Conservation (phyloP, 2,113 vertebrate genomes). For the Podiceps cristatus region DNA sequence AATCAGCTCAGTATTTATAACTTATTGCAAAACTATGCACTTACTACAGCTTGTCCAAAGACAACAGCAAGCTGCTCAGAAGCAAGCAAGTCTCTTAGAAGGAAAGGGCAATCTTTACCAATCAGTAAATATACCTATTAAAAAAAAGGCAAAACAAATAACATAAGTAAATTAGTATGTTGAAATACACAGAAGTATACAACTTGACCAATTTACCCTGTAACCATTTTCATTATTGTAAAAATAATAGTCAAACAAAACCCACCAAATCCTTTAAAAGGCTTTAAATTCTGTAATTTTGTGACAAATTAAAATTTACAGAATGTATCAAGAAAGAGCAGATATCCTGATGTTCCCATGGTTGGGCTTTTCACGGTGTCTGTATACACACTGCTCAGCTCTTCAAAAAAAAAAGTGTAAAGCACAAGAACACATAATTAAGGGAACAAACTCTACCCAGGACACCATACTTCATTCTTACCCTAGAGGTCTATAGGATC, state of each 20-base stretch:
- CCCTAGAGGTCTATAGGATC: neutral
- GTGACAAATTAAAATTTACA: neutral
- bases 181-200: too few relatives aligned
- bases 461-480: neutral
- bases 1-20: neutral
- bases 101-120: slow-evolving; percentile 80
- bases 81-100: slow-evolving; percentile 79
- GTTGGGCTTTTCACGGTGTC: neutral
- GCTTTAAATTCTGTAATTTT: neutral
- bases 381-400: neutral
- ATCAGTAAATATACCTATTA: slow-evolving; percentile 78
- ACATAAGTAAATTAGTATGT: neutral
- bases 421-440: neutral
- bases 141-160: neutral
- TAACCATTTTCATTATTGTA: neutral
- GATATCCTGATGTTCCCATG: neutral
- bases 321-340: neutral
- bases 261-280: neutral
- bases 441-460: neutral
- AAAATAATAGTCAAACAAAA: neutral
- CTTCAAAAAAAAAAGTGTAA: neutral
- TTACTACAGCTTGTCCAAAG: slow-evolving; percentile 79
- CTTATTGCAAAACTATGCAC: neutral
- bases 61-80: slow-evolving; percentile 74
- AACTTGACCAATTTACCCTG: neutral